A percentile compares a stretch with the other conserved stretches of the same genome.
These are phyloP conservation scores for Brachystomella parvula DNA, from an alignment of 1,140 invertebrate genomes.

Conservation along the genomic window DNA sequence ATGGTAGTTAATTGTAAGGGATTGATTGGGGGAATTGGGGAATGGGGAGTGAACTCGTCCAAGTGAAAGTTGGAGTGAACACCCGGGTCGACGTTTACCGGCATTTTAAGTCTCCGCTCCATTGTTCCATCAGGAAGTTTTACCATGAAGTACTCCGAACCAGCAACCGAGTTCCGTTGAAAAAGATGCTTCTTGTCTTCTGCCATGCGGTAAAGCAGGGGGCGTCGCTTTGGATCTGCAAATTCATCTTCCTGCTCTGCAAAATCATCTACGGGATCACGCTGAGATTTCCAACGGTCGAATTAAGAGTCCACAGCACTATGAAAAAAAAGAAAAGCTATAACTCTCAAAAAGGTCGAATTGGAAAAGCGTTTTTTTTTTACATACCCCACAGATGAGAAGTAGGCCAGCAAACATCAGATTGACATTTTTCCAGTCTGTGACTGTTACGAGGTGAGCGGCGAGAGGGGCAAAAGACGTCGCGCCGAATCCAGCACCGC, in stretches of 20 bases:
- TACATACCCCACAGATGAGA: constrained; percentile 69
- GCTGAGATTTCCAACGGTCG: constrained; percentile 62
- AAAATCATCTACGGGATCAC: neutral
- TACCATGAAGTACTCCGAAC: constrained; percentile 73
- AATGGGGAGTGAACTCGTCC: neutral
- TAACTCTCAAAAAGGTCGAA: neutral
- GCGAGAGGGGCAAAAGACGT: constrained; percentile 50
- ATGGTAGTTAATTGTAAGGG: neutral
- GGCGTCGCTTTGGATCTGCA: constrained; percentile 33
- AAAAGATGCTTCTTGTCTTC: constrained; percentile 79
- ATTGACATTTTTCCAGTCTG: constrained; percentile 76
- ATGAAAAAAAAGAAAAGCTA: constrained; percentile 14
- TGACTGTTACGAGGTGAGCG: constrained; percentile 38
- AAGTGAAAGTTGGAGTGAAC: constrained; percentile 59
- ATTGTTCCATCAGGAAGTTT: constrained; percentile 77
- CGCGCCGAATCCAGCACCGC: constrained; percentile 47
- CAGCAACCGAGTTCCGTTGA: constrained; percentile 74
- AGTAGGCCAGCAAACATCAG: constrained; percentile 84
- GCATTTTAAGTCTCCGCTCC: constrained; percentile 73
- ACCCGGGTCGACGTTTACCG: constrained; percentile 73
- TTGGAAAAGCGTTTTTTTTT: neutral
- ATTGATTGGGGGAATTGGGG: neutral
- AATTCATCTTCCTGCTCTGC: constrained; percentile 34
- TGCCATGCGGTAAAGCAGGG: constrained; percentile 69
- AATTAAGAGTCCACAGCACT: constrained; percentile 86